Percentiles rank a stretch among this genome's conserved stretches.
Evolutionary conservation across 2,888 invertebrate genomes (phyloP).

Genomic region (Tenthredo distinguenda): DNA sequence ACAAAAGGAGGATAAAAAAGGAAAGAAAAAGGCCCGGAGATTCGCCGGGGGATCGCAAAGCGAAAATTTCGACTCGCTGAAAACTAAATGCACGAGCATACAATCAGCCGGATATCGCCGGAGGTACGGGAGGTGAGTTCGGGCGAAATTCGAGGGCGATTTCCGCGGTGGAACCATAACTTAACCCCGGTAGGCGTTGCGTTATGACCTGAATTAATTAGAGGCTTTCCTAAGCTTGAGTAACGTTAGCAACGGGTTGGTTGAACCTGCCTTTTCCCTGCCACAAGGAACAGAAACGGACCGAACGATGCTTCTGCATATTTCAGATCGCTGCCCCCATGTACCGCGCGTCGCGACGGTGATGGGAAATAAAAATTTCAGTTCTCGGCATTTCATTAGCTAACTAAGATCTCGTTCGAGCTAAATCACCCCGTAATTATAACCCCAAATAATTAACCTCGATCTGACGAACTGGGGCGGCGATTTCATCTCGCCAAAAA

Average conservation of each 20-base stretch:
- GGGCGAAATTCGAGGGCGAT: slow-evolving; percentile 17
- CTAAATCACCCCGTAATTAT: no score
- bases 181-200: slow-evolving; percentile 39
- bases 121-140: not conserved
- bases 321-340: not conserved
- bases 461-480: no score
- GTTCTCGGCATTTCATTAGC: not conserved
- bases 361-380: not conserved
- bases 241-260: slow-evolving; percentile 33
- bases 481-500: no score
- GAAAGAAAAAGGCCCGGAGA: not conserved
- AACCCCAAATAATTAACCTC: no score
- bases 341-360: not conserved
- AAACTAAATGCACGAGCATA: slow-evolving; percentile 3
- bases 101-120: not conserved
- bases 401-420: not conserved
- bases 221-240: slow-evolving; percentile 39
- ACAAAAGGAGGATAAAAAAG: not conserved
- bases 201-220: slow-evolving; percentile 48
- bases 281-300: slow-evolving; percentile 8
- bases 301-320: slow-evolving; percentile 14
- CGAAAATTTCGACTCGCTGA: not conserved
- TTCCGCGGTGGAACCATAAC: slow-evolving; percentile 36
- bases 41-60: not conserved
- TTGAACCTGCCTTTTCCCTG: slow-evolving; percentile 39